phyloP scores from a whole-genome alignment of 2,797 vertebrate genomes.

The Hyperoplus lanceolatus region DNA sequence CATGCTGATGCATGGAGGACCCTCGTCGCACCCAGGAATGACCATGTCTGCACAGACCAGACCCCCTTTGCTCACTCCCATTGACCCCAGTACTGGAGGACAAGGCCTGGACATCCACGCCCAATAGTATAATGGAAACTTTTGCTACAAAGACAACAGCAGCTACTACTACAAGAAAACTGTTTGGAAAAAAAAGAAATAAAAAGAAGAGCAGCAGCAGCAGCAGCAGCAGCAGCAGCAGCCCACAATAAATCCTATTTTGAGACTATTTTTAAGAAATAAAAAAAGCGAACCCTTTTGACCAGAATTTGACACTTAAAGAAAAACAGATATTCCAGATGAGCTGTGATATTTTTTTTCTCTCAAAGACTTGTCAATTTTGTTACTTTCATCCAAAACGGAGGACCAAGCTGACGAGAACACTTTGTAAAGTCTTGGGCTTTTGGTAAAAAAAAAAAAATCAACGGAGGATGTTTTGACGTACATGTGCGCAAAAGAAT shows the following conservation, averaged over 20 bases:
- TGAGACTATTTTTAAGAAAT: constrained; percentile 92
- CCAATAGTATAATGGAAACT: constrained; percentile 95
- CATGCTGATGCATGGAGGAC: constrained; percentile 98
- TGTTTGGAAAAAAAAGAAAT: constrained; percentile 56
- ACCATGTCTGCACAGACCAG: constrained; percentile 93
- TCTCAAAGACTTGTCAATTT: constrained; percentile 88
- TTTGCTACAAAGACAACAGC: constrained; percentile 88
- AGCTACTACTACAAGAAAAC: constrained; percentile 74
- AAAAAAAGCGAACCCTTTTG: constrained; percentile 88
- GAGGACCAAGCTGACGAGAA: constrained; percentile 92
- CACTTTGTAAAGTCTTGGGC: constrained; percentile 97
- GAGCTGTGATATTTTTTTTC: constrained; percentile 93
- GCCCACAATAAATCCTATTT: constrained; percentile 87
- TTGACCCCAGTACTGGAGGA: constrained; percentile 93
- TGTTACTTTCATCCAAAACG: constrained; percentile 94
- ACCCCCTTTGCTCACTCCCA: constrained; percentile 91
- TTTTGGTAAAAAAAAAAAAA: constrained; percentile 87
- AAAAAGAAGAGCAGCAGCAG: constrained; percentile 7
- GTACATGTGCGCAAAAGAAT: constrained; percentile 64
- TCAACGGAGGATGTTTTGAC: constrained; percentile 84
- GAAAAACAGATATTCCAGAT: constrained; percentile 93
- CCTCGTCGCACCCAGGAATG: constrained; percentile 93
- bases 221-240: constrained; percentile 43
- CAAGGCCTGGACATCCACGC: constrained; percentile 95
- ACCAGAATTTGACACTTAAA: constrained; percentile 94